Evolutionary conservation across 1,140 invertebrate species (phyloP), one percentile per base, ranked within the genome.

Genomic region (Cotesia glomerata): DNA sequence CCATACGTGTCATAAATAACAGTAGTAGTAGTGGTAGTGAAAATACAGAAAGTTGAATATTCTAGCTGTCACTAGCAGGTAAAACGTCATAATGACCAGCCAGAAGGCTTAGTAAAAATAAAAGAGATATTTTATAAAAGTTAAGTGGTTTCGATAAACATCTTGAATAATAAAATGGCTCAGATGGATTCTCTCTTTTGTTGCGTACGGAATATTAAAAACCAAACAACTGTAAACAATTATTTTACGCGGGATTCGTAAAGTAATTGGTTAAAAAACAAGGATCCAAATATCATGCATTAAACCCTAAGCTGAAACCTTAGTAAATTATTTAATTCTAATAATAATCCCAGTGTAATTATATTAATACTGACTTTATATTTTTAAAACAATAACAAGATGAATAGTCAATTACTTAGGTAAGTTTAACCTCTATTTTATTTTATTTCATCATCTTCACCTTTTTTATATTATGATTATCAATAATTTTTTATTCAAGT

Each of bases 401-500:
- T 54, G 52, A 54, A 54, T 54, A 16, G n/a, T 16, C 52, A 54
- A n/a, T 16, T 54, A 45, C 18, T 45, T 35, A 14, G 39, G 18
- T 69, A 16, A 26, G 7, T 54, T 45, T 54, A 9, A 54, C 4
- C 13, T 32, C 35, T 18, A 14, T 49, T 64, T 63, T 71, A 9
- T 51, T 32, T 72, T 56, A 14, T 65, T 72, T 14, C 56, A 32
- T 52, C 13, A 59, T n/a, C n/a, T n/a, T 54, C 52, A 54, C 13
- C 8, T n/a, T n/a, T 3, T 49, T 49, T 3, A 49, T 49, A 3
- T 49, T n/a, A 49, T 49, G 2, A 49, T 49, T n/a, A 54, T 26
- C 26, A 26, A 26, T 26, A 1, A 45, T 45, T 45, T 45, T 45
- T 54, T 45, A 45, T 81, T 79, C 39, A 18, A 93, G 93, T 79